Evolutionary conservation across 2,888 invertebrate species (phyloP), one percentile per base, ranked within the genome.

Genomic region (Ischnus inquisitorius): DNA sequence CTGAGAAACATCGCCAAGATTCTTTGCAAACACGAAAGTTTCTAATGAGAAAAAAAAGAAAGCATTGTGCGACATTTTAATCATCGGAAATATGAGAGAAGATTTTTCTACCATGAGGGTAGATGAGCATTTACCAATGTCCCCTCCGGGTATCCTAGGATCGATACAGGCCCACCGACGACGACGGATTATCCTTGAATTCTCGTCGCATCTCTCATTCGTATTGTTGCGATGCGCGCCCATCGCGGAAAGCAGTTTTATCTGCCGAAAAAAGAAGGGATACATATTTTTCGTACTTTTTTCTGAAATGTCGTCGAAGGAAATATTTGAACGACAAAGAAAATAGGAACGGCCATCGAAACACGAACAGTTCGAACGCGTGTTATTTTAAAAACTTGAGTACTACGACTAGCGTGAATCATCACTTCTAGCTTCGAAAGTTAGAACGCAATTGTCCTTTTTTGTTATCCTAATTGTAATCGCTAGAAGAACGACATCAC

Each of bases 161-260:
- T 60, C 60, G 60, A 60, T 60, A 60, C 28, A 60, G n/a, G 10
- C 22, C 54, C 54, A 54, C 22, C 60, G 60, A 60, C 34, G 60
- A 34, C 60, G 60, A 60, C n/a, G 34, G 60, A 60, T 60, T 60
- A 60, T 60, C 54, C 54, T 60, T 34, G 60, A 60, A 60, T 60
- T 25, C 34, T 25, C 60, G 3, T 25, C 60, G 34, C 54, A 54
- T 19, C 54, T 60, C 28, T 60, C 60, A 60, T 60, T 60, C 34
- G 28, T 14, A 28, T 28, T 60, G 60, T 60, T 25, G 60, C 10
- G 54, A 54, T 34, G 60, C 60, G 25, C 28, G n/a, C 34, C 14
- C 48, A 10, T 4, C n/a, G 1, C 48, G 34, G 34, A 6, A 10
- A n/a, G 25, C 6, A 34, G 60, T 34, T 48, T 60, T 34, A 60